Evolutionary conservation across 2,113 vertebrate genomes (phyloP), one percentile per base, ranked within the genome.

Genomic region (Bubo bubo): DNA sequence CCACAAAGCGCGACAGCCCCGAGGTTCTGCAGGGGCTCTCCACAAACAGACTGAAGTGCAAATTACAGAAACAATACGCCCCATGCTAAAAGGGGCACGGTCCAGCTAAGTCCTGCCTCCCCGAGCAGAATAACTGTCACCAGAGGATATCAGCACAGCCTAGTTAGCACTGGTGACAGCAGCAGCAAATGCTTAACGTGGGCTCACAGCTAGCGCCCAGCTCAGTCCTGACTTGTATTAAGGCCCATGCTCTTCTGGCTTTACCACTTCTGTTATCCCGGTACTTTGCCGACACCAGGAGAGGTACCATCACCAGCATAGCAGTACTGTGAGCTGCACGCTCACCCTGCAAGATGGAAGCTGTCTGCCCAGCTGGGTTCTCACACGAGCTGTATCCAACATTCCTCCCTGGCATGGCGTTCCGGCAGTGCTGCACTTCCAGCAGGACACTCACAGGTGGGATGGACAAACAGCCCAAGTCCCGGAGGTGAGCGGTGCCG

Each of bases 391-490:
- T 5, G 13, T 19, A 22, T 16, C 85, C 64, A 39, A 2, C 4
- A 2, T 2, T 5, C 7, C 11, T 22, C 72, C 58, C 20, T 15
- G 34, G 12, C 1, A 2, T 0, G 2, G 47, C n/a, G 22, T 23
- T 49, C n/a, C 18, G 53, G 62, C 21, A 23, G 17, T 9, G n/a
- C 30, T 41, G 24, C 2, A 1, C n/a, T 75, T 62, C 62, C 53
- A 49, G 28, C 60, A 39, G 37, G 72, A 39, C 24, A 4, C 45
- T 11, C 62, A 12, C 23, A 7, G 30, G 47, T 0, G 1, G 26
- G 49, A 60, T 6, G 52, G 68, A 56, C 35, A 68, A 62, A 75
- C 21, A 24, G 55, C 22, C 22, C 12, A 23, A 32, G 39, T 20
- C 53, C 68, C 14, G 6, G 47, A 15, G 55, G n/a, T 0, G 22